A percentile compares a stretch with the other conserved stretches of the same genome.
Conservation (phyloP, 1,140 invertebrate species). For the roundworm (Caenorhabditis elegans) region DNA sequence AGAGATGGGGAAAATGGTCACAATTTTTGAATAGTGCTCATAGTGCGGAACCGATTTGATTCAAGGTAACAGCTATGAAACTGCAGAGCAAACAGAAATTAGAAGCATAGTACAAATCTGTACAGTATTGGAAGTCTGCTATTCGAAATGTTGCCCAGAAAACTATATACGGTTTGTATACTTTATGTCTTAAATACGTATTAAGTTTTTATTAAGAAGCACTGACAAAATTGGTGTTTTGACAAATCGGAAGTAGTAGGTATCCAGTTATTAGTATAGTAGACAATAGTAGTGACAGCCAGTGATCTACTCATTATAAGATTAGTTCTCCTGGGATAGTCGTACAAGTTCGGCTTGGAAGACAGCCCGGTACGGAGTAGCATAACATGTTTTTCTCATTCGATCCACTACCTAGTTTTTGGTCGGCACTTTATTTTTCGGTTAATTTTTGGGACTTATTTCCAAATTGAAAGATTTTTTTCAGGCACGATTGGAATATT, state of each 20-base stretch:
- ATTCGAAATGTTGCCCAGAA: neutral
- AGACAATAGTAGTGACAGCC: neutral
- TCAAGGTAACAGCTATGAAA: too few species aligned
- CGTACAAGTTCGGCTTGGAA: neutral
- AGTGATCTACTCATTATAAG: neutral
- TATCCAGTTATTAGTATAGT: neutral
- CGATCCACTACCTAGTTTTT: too few species aligned
- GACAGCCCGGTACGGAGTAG: neutral
- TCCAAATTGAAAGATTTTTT: too few species aligned
- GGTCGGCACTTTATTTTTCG: too few species aligned
- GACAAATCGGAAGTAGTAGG: too few species aligned
- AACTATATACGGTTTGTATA: neutral
- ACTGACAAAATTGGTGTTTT: too few species aligned
- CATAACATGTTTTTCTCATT: constrained; percentile 1
- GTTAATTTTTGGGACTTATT: too few species aligned
- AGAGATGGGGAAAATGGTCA: neutral
- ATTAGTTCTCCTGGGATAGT: neutral
- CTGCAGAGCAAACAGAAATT: too few species aligned
- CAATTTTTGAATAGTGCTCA: neutral
- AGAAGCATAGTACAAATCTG: too few species aligned
- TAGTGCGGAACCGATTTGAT: neutral
- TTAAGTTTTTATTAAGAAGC: too few species aligned
- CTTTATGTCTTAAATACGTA: too few species aligned
- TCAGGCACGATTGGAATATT: constrained; percentile 28
- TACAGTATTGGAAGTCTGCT: neutral